A percentile compares a stretch with the other conserved stretches of the same genome.
Conservation (phyloP, 2,888 invertebrate genomes). For the Biston stratarius region DNA sequence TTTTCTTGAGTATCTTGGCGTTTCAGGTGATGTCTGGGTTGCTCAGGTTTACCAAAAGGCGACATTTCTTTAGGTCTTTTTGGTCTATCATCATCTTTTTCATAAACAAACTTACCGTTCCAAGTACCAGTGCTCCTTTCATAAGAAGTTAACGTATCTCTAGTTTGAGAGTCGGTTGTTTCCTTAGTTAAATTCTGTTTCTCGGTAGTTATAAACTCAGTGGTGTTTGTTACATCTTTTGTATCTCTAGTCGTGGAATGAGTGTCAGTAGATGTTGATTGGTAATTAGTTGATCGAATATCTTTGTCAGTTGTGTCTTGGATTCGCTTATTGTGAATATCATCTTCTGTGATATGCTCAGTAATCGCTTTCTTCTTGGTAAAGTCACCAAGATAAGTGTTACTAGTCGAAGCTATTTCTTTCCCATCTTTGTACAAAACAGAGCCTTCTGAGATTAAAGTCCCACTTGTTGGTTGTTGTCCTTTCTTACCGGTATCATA, state of each 20-base stretch:
- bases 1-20: conserved; percentile 82
- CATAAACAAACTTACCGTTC: conserved; percentile 86
- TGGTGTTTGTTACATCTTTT: conserved; percentile 66
- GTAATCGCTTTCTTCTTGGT: conserved; percentile 77
- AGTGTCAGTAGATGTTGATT: conserved; percentile 61
- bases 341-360: conserved; percentile 66
- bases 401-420: conserved; percentile 78
- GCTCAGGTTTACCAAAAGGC: conserved; percentile 76
- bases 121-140: conserved; percentile 83
- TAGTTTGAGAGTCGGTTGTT: conserved; percentile 68
- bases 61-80: conserved; percentile 76
- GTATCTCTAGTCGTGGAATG: conserved; percentile 60
- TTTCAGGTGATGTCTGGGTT: conserved; percentile 76
- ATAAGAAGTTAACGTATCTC: conserved; percentile 77
- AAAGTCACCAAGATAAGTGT: conserved; percentile 77
- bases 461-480: conserved; percentile 78
- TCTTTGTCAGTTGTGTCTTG: conserved; percentile 60
- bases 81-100: conserved; percentile 78
- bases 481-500: conserved; percentile 87
- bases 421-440: conserved; percentile 75
- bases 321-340: conserved; percentile 62
- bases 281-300: conserved; percentile 59
- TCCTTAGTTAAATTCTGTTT: conserved; percentile 81
- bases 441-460: conserved; percentile 75
- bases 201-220: conserved; percentile 76